A percentile compares a stretch with the other conserved stretches of the same genome.
These are phyloP conservation scores for Crocidura indochinensis DNA, from an alignment of 2,797 vertebrate genomes.

Conservation along the genomic window DNA sequence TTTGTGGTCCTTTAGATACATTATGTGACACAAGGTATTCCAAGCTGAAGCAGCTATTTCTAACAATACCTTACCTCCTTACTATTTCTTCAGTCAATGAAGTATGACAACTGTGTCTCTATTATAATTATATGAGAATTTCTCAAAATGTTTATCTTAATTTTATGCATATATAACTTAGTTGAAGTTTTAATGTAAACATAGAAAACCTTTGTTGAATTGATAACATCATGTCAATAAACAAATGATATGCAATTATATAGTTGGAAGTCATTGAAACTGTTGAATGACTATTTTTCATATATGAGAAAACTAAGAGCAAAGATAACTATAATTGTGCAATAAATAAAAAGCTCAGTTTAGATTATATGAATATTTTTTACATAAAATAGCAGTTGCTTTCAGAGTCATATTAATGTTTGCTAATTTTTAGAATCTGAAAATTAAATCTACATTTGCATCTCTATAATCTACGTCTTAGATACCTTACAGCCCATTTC, in stretches of 20 bases:
- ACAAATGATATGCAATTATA: neutral
- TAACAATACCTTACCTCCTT: no score
- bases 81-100: no score
- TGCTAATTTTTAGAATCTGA: neutral
- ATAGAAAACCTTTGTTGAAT: neutral
- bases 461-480: neutral
- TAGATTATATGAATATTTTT: neutral
- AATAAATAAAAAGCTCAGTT: neutral
- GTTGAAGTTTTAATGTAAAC: neutral
- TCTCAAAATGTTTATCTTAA: neutral
- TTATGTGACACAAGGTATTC: no score
- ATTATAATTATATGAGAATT: neutral
- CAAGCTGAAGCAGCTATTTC: no score
- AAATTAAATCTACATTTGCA: neutral
- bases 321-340: neutral
- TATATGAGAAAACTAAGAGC: neutral
- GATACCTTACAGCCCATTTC: neutral
- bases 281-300: neutral
- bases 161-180: neutral
- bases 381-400: neutral
- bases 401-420: conserved; percentile 24
- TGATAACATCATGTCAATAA: neutral
- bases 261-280: neutral
- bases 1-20: no score
- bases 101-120: neutral